Conservation (phyloP, 1,140 invertebrate species). For the Bombus impatiens region DNA sequence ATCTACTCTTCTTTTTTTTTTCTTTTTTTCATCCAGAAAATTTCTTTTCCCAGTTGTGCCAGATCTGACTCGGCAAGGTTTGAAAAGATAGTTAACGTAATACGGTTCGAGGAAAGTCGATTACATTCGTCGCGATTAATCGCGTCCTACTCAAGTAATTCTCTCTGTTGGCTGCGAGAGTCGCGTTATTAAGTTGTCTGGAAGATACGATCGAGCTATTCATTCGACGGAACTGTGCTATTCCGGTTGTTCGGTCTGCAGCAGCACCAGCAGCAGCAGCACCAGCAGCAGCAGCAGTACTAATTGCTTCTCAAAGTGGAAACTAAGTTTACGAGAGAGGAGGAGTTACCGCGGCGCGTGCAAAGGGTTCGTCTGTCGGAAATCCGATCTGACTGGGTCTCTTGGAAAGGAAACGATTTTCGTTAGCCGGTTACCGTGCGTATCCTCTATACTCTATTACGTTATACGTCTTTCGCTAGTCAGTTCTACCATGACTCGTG, state of each 20-base stretch:
- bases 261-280: background rate
- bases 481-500: background rate
- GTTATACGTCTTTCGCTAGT: background rate
- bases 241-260: conserved; percentile 57
- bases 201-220: conserved; percentile 76
- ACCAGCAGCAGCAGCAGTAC: conserved; percentile 30
- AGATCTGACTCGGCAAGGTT: background rate
- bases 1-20: background rate
- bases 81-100: background rate
- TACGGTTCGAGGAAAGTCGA: background rate
- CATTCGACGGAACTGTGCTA: conserved; percentile 65
- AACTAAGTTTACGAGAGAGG: conserved; percentile 23
- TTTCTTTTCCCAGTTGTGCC: background rate
- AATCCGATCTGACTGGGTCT: background rate
- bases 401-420: background rate
- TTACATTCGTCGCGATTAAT: conserved; percentile 12
- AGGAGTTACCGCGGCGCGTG: conserved; percentile 1
- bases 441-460: background rate
- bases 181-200: conserved; percentile 68
- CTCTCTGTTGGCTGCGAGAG: background rate
- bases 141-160: background rate
- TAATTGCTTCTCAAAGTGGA: conserved; percentile 65
- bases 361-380: conserved; percentile 12
- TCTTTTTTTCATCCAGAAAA: too few relatives aligned
- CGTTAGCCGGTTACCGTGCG: background rate